A percentile compares a stretch with the other conserved stretches of the same genome.
These are phyloP conservation scores for Idaea dimidiata DNA, from an alignment of 2,888 invertebrate genomes.

Conservation along the genomic window DNA sequence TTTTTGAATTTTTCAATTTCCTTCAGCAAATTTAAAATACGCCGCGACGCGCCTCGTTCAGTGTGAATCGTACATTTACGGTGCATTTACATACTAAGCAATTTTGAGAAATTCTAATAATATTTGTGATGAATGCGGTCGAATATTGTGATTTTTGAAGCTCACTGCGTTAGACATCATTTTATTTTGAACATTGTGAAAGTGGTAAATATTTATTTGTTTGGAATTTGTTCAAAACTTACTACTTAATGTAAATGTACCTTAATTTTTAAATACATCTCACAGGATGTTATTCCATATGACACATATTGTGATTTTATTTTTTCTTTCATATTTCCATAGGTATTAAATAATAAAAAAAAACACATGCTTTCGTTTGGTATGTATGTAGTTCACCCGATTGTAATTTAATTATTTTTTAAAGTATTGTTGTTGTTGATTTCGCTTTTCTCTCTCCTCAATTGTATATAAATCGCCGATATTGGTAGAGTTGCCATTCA, in stretches of 20 bases:
- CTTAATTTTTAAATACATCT: conserved; percentile 52
- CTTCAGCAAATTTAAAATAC: no score
- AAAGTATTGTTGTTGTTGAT: conserved; percentile 55
- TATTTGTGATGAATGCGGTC: background rate
- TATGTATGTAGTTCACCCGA: conserved; percentile 50
- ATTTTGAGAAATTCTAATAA: background rate
- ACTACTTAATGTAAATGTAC: background rate
- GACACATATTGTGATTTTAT: conserved; percentile 71
- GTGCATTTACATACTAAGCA: conserved; percentile 6
- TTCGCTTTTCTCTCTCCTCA: conserved; percentile 60
- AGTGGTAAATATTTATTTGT: background rate
- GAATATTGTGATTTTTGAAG: background rate
- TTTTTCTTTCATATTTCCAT: conserved; percentile 63
- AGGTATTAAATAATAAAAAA: conserved; percentile 45
- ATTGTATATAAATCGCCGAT: conserved; percentile 46
- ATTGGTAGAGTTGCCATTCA: conserved; percentile 46
- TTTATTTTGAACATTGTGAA: background rate
- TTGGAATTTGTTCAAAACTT: background rate
- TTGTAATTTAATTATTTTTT: conserved; percentile 48
- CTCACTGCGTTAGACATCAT: no score
- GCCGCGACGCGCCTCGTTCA: conserved; percentile 2
- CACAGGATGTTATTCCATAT: conserved; percentile 70
- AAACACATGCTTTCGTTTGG: conserved; percentile 55
- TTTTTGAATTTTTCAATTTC: no score
- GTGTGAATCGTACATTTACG: background rate